Evolutionary conservation across 2,797 vertebrate genomes (phyloP), one percentile per base, ranked within the genome.

Genomic region (Chloroceryle amazona): DNA sequence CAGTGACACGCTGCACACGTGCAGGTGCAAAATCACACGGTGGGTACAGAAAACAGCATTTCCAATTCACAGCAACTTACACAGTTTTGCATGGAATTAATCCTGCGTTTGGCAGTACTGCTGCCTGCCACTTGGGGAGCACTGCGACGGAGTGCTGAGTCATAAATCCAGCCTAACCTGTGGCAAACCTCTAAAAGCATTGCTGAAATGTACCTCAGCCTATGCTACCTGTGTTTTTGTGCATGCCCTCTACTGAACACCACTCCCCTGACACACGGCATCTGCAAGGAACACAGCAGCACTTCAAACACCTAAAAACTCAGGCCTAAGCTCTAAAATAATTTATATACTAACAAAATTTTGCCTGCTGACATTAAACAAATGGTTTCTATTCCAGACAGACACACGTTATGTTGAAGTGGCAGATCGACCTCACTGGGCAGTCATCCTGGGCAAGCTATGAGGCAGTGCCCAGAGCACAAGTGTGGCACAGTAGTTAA

Each of bases 91-190:
- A 4, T 71, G 51, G 67, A 92, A 76, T 31, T 58, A 41, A 94
- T 76, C 68, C 88, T 41, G 35, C 42, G 6, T 22, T 51, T 57
- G 80, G 81, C 73, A 94, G 42, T 94, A 91, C 89, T 94, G 92
- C 92, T 52, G 7, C 31, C 42, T 80, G 82, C 89, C 89, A 88
- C 93, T 89, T 88, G 94, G 91, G 93, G 94, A 92, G 79, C 91
- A 65, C 62, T 33, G 94, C 57, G 62, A 57, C 60, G 49, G 35
- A 89, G 44, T 96, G 94, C 96, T 96, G 95, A 97, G 93, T 97
- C 97, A 97, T 41, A 89, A 96, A 90, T 90, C 91, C 88, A 46
- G 57, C 74, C 86, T 61, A 90, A 97, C 92, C 95, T 49, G 93
- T 79, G 71, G 91, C 88, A 90, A 93, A 86, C 13, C 93, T 81